Evolutionary conservation across 2,113 vertebrate genomes (phyloP).

Genomic region (Rhegmatorhina hoffmannsi): DNA sequence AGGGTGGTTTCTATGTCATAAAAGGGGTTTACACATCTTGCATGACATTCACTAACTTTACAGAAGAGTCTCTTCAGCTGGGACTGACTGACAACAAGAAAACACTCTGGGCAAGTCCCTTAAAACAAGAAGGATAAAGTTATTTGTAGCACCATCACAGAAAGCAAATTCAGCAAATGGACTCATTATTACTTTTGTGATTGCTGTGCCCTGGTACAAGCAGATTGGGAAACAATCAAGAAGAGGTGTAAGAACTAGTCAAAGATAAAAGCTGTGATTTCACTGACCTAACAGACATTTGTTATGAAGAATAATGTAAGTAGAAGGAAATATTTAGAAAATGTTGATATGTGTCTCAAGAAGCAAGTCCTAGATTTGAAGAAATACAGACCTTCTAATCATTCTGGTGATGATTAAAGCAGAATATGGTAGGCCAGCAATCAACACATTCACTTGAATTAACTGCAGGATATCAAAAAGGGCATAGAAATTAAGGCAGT

Average conservation of each 20-base stretch:
- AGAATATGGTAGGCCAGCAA: fast-evolving
- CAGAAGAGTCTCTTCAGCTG: neutral
- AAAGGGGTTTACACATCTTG: neutral
- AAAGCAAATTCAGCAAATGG: neutral
- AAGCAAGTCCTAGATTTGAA: neutral
- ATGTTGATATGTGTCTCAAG: neutral
- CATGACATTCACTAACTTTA: neutral
- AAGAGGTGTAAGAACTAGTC: neutral
- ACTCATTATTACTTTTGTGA: neutral
- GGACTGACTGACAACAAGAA: neutral
- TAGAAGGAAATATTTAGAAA: neutral
- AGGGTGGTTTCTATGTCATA: neutral
- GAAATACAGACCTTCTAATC: neutral
- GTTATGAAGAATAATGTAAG: neutral
- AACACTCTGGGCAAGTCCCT: neutral
- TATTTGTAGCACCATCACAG: neutral
- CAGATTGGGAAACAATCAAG: neutral
- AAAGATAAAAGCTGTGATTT: neutral
- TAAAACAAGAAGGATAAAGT: neutral
- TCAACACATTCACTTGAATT: neutral
- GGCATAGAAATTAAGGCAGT: neutral
- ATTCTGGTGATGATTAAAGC: neutral
- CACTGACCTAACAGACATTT: neutral
- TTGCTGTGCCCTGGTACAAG: neutral
- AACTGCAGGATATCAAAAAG: neutral